Percentiles rank a stretch among this genome's conserved stretches.
phyloP scores from a whole-genome alignment of 92 coral and sea anemone species.

The Palythoa heliodiscus region DNA sequence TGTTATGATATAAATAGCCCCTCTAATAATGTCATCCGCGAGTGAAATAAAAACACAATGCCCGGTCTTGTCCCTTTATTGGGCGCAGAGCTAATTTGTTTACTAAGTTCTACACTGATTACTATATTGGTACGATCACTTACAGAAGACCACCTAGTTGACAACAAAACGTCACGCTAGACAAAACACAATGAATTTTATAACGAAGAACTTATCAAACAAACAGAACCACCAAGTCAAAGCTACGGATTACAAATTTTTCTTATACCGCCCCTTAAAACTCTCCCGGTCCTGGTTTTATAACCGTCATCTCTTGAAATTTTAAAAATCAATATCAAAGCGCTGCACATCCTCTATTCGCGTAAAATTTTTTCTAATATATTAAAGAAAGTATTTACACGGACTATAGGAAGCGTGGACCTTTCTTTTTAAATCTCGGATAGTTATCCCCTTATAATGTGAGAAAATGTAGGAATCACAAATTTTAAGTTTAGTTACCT shows the following conservation, averaged over 20 bases:
- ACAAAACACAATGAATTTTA: background rate
- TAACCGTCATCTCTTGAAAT: background rate
- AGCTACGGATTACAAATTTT: background rate
- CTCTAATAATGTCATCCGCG: background rate
- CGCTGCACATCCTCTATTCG: background rate
- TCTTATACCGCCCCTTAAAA: background rate
- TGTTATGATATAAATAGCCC: background rate
- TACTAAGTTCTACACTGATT: constrained; percentile 1
- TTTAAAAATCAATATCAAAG: background rate
- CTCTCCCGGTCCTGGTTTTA: too few species aligned
- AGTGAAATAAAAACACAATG: background rate
- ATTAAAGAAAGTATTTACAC: background rate
- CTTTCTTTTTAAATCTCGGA: background rate
- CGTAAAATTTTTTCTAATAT: background rate
- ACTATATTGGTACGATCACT: background rate
- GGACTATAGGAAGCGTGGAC: background rate
- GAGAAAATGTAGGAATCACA: background rate
- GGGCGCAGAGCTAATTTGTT: background rate
- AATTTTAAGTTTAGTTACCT: background rate
- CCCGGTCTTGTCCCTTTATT: background rate
- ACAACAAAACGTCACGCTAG: constrained; percentile 2
- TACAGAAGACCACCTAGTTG: background rate
- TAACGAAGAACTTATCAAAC: background rate
- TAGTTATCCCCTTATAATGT: background rate
- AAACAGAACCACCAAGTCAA: background rate